Base-by-base conservation (phyloP, 2,113 vertebrate species). In the Ursus arctos region DNA sequence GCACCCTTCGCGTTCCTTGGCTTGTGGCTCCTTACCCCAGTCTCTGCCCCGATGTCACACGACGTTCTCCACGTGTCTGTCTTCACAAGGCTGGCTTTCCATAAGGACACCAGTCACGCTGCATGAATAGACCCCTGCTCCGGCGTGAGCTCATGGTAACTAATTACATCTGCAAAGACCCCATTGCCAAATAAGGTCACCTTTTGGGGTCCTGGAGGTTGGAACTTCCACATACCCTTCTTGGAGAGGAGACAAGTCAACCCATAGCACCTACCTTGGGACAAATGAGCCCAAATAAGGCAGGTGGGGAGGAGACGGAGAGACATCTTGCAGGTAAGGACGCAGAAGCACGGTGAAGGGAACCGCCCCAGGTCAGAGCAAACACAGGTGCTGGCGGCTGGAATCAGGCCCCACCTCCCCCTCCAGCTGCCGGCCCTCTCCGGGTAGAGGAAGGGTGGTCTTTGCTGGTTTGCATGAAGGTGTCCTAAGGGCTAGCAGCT, bases 371-470 rank as follows among this genome's bases (percentile, higher is more conserved):
- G 87, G 26, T 24, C 13, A 0, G 24, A 28, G 26, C 86, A 40
- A 26, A 10, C 1, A 1, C 21, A 24, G 61, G 69, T 24, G 28
- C 26, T 3, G 43, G 0, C 26, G 33, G 71, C 15, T 6, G 6
- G 7, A 36, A 13, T 36, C 51, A 11, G 33, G 31, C 13, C 15
- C 53, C 31, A 1, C 65, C 55, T 59, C 76, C 22, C 16, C 72
- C 43, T 61, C 71, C 51, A 69, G 81, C 40, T 24, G 31, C 36
- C 0, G 1, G 3, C 26, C 51, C 74, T 57, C 55, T 57, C 55
- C 57, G 57, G 21, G 40, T 7, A 19, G 57, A 24, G 36, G 55
- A 82, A 72, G 33, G 40, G 28, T 3, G 19, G 1, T 33, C 61
- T 2, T 67, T 51, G 31, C 59, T 24, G 7, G 33, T 76, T 63